These are phyloP conservation scores for Pristionchus pacificus DNA, from an alignment of 1,140 invertebrate species.

Conservation along the genomic window DNA sequence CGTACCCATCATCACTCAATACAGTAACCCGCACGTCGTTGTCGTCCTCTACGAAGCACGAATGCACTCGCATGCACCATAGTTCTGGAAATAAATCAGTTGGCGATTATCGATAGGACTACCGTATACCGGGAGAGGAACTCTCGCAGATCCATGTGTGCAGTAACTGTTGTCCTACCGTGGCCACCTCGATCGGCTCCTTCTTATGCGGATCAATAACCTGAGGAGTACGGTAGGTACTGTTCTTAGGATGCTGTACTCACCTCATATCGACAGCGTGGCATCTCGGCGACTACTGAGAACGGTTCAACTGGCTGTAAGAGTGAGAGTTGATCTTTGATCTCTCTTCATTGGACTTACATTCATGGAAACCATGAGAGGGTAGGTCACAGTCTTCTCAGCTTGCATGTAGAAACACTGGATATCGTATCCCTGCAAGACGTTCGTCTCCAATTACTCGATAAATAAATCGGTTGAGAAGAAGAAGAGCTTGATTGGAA, in stretches of 20 bases:
- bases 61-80: conserved; percentile 55
- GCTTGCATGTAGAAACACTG: conserved; percentile 43
- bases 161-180: conserved; percentile 48
- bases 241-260: neutral
- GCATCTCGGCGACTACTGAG: conserved; percentile 55
- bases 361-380: conserved; percentile 42
- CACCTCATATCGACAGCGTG: conserved; percentile 51
- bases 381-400: conserved; percentile 56
- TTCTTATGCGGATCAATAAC: conserved; percentile 34
- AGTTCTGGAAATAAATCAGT: conserved; percentile 32
- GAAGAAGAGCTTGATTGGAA: conserved; percentile 4
- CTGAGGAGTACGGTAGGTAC: neutral
- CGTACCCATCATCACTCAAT: neutral
- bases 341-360: conserved; percentile 5
- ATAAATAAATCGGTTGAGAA: neutral
- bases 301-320: conserved; percentile 43
- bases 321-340: neutral
- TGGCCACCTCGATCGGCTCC: conserved; percentile 48
- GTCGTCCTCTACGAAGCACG: conserved; percentile 49
- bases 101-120: neutral
- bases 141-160: conserved; percentile 52
- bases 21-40: neutral
- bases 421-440: conserved; percentile 44
- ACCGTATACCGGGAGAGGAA: conserved; percentile 40
- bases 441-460: neutral